Base-by-base conservation (phyloP, 1,140 invertebrate species). In the Anoplophora glabripennis region DNA sequence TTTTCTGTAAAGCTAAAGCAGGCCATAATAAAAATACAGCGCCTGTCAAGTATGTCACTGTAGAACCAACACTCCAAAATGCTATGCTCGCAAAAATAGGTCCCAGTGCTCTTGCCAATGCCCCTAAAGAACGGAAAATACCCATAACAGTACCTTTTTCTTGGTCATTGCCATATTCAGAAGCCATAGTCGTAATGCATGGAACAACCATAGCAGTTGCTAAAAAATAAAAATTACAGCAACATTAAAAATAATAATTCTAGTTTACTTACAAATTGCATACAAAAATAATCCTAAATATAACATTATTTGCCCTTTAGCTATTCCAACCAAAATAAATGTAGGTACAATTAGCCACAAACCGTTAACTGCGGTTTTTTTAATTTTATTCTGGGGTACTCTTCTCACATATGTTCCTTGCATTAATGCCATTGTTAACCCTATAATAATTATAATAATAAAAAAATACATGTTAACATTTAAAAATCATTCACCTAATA, bases 121-220 rank as follows among this genome's bases (percentile, higher is more conserved):
- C 92, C 12, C 96, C 96, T 12, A 99, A 78, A 1, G 95, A 98
- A 63, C 96, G 80, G 72, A 98, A 94, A 62, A 94, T 92, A 4
- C 96, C 96, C 65, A 97, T 86, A 54, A 96, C 88, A 7, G 88
- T 87, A 14, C 96, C 96, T 74, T 97, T 96, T 72, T 96, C 90
- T 71, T 89, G 85, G 52, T 82, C 83, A 15, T 87, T 82, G 4
- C 93, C 92, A 76, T 89, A 87, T 57, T 86, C 81, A 5, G 94
- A 93, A 0, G 93, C 92, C 72, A 96, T 76, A 9, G 94, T 92
- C 62, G 91, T 97, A 72, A 98, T 81, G 74, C 94, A 96, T 17
- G 95, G 94, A 7, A 98, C 94, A 41, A 95, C 93, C 75, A 94
- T 90, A 4, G 94, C 91, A 1, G 95, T 96, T 9, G 94, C 92